Conservation (phyloP, 2,113 vertebrate genomes). For the Aspiorhynchus laticeps region DNA sequence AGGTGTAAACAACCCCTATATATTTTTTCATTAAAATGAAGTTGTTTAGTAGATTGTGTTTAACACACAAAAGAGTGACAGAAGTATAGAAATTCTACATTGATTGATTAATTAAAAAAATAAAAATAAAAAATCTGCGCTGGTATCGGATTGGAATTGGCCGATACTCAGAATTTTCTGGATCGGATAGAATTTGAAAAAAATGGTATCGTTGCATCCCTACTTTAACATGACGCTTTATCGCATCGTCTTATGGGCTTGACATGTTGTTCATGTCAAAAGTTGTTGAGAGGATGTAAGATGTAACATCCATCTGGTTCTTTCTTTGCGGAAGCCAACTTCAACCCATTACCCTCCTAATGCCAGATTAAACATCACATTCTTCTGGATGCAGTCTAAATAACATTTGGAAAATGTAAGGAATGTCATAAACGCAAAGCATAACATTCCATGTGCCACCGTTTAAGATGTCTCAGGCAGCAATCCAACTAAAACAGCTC, state of each 20-base stretch:
- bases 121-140: too few species aligned
- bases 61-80: too few species aligned
- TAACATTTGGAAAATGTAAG: slow-evolving; percentile 16
- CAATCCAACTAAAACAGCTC: neutral
- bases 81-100: too few species aligned
- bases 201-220: too few species aligned
- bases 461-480: neutral
- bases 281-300: neutral
- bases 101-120: too few species aligned
- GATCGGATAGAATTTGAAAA: too few species aligned
- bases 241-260: neutral
- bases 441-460: slow-evolving; percentile 19
- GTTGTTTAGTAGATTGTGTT: too few species aligned
- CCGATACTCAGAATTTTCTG: too few species aligned
- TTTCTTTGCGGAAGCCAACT: neutral
- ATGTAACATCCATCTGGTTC: neutral
- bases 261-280: neutral
- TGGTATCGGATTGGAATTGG: too few species aligned
- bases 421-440: slow-evolving; percentile 20
- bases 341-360: slow-evolving; percentile 10
- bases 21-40: too few species aligned
- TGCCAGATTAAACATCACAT: slow-evolving; percentile 18
- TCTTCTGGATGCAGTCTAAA: slow-evolving; percentile 11
- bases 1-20: too few species aligned
- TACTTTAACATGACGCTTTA: neutral